Percentiles rank a stretch among this genome's conserved stretches.
phyloP scores from a whole-genome alignment of 1,140 invertebrate species.

The Telenomus remus region DNA sequence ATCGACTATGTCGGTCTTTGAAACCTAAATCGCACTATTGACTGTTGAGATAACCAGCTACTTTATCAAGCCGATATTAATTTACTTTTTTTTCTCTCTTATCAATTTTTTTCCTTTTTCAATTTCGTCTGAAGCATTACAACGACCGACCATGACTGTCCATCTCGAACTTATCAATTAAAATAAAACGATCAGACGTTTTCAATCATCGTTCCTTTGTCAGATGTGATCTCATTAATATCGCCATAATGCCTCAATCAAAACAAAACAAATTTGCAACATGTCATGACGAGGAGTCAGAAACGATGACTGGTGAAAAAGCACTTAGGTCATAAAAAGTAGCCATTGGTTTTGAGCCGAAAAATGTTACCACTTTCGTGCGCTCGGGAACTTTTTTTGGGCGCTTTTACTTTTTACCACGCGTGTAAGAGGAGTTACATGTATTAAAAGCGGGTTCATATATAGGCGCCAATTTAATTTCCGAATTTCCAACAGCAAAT shows the following conservation, averaged over 20 bases:
- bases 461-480: constrained; percentile 69
- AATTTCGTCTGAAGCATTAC: background rate
- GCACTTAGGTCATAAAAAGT: no score
- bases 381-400: background rate
- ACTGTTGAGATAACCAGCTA: constrained; percentile 26
- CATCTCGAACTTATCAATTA: no score
- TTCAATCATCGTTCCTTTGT: no score
- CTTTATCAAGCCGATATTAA: constrained; percentile 45
- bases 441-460: constrained; percentile 61
- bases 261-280: no score
- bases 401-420: constrained; percentile 60
- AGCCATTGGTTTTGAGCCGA: no score
- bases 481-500: constrained; percentile 68
- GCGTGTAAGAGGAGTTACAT: constrained; percentile 64
- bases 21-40: constrained; percentile 47
- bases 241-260: no score
- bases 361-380: no score
- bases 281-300: no score
- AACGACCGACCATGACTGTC: constrained; percentile 34
- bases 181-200: no score
- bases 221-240: no score
- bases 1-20: constrained; percentile 38
- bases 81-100: constrained; percentile 26
- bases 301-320: no score
- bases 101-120: constrained; percentile 3